A percentile compares a stretch with the other conserved stretches of the same genome.
Evolutionary conservation across 2,888 invertebrate genomes (phyloP).

Genomic region (Harmothoe impar): DNA sequence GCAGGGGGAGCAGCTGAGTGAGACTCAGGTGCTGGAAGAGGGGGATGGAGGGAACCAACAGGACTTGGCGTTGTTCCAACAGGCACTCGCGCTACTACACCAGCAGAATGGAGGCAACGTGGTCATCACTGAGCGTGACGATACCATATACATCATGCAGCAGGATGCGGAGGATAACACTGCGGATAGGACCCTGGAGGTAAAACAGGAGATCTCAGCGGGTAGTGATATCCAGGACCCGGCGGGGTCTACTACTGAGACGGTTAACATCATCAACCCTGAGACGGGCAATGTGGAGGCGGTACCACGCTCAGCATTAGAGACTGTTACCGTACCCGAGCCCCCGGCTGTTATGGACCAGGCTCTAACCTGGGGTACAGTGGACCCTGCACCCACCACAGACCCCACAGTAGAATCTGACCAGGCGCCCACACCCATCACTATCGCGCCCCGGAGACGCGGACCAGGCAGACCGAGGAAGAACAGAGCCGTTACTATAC

Average conservation of each 20-base stretch:
- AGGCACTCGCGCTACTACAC: constrained; percentile 1
- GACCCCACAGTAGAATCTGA: background rate
- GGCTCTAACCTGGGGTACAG: background rate
- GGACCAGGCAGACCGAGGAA: constrained; percentile 13
- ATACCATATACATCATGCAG: constrained; percentile 7
- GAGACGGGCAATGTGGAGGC: background rate
- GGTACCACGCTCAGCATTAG: background rate
- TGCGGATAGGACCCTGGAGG: background rate
- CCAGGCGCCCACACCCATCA: background rate
- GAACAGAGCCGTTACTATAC: background rate
- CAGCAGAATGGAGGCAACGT: background rate
- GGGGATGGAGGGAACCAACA: background rate
- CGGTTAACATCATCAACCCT: constrained; percentile 4
- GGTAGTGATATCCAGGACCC: background rate
- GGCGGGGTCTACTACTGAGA: background rate
- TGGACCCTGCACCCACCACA: background rate
- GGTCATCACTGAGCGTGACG: background rate
- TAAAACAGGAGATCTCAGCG: background rate
- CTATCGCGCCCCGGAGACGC: background rate
- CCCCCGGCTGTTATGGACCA: too few species aligned
- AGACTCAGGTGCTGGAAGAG: background rate
- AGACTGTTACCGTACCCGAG: background rate
- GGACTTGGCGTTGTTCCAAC: constrained; percentile 1
- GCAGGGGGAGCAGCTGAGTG: background rate
- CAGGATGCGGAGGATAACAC: background rate